A percentile compares a stretch with the other conserved stretches of the same genome.
These are phyloP conservation scores for Pterostichus niger DNA, from an alignment of 2,888 invertebrate genomes.

Conservation along the genomic window DNA sequence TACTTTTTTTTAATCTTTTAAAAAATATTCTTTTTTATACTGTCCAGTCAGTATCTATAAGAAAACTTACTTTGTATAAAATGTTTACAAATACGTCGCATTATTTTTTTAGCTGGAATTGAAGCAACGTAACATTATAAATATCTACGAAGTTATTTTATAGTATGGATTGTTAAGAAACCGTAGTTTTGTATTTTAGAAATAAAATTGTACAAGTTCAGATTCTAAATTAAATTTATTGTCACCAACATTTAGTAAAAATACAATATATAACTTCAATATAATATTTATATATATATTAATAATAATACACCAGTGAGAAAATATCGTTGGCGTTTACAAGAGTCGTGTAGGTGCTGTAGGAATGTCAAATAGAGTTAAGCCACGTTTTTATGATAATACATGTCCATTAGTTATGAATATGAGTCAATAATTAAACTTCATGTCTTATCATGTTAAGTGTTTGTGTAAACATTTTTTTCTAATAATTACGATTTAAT, in stretches of 20 bases:
- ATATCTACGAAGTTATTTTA: conserved; percentile 13
- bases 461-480: too few species aligned
- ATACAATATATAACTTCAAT: conserved; percentile 61
- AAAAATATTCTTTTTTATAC: too few species aligned
- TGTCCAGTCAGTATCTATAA: background rate
- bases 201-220: conserved; percentile 29
- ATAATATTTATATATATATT: conserved; percentile 57
- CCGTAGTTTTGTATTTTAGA: conserved; percentile 22
- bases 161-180: conserved; percentile 34
- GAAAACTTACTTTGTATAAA: conserved; percentile 20
- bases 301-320: conserved; percentile 57
- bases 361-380: conserved; percentile 56
- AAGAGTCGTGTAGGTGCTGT: conserved; percentile 47
- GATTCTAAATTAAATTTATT: conserved; percentile 61
- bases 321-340: conserved; percentile 63
- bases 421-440: background rate
- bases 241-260: conserved; percentile 66
- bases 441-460: background rate
- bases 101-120: conserved; percentile 23
- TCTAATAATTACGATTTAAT: too few species aligned
- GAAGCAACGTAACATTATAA: background rate
- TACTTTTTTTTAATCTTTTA: too few species aligned
- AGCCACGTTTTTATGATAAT: conserved; percentile 26
- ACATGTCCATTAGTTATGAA: background rate
- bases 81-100: conserved; percentile 23